Base-by-base conservation (phyloP, 2,888 invertebrate genomes). In the Mantis religiosa region DNA sequence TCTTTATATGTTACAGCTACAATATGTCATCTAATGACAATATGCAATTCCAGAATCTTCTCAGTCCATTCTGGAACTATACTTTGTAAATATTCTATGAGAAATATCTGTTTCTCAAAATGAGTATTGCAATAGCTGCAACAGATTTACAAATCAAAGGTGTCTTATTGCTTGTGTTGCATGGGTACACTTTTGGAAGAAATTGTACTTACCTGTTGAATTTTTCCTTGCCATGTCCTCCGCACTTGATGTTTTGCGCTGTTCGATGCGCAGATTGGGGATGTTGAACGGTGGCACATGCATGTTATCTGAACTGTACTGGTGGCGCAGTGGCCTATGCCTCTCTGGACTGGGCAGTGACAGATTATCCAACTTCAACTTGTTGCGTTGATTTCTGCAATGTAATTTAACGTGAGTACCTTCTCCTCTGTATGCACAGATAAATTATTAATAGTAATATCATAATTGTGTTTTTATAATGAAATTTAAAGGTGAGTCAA, bases 191-290 rank as follows among this genome's bases (percentile, higher is more conserved):
- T 71, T 71, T 71, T 25, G 15, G 54, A 71, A 71, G 25, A 1
- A 1, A 85, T 81, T 28, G 20, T 34, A 87, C 89, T 88, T 94
- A 95, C 97, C 96, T 92, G 96, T 95, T 14, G 97, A 97, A 92
- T 97, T 97, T 93, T 97, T 97, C 91, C 97, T 95, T 30, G 97
- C 97, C 97, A 98, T 97, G 92, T 98, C 97, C 93, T 98, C 98
- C 9, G 98, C 98, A 91, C 97, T 97, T 85, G 97, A 97, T 2
- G 98, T 98, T 93, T 98, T 98, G 91, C 98, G 95, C 92, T 97
- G 97, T 92, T 97, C 97, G 90, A 97, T 96, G 88, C 97, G 95
- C 91, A 97, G 94, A 93, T 97, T 97, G n/a, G 98, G 98, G 91
- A 98, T 97, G 92, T 97, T 97, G 93, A 98, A 98, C 0, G 97